These are phyloP conservation scores for Melanotaenia boesemani DNA, from an alignment of 2,797 vertebrate genomes.

Conservation along the genomic window DNA sequence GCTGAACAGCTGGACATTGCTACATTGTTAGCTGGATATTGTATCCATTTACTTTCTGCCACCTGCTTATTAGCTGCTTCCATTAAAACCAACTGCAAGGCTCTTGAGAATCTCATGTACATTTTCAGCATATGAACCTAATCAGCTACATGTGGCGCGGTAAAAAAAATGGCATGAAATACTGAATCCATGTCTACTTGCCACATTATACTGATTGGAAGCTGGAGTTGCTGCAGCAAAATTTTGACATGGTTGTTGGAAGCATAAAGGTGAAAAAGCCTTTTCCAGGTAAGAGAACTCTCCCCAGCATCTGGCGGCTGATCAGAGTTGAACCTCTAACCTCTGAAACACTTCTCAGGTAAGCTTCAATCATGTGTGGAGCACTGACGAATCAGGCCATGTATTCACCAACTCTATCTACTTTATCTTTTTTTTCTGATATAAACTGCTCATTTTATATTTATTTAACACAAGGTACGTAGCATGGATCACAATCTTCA, in stretches of 20 bases:
- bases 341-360: slow-evolving; percentile 36
- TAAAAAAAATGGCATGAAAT: slow-evolving; percentile 9
- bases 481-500: no score
- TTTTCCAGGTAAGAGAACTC: slow-evolving; percentile 29
- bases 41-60: slow-evolving; percentile 37
- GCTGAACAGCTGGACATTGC: slow-evolving; percentile 53
- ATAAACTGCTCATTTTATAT: not conserved
- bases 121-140: slow-evolving; percentile 6
- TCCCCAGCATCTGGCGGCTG: slow-evolving; percentile 45
- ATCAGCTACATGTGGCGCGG: not conserved
- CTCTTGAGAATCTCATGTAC: slow-evolving; percentile 8
- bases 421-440: not conserved
- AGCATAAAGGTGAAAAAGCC: slow-evolving; percentile 30
- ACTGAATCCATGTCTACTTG: not conserved
- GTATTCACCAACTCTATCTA: slow-evolving; percentile 29
- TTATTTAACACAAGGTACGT: not conserved
- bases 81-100: slow-evolving; percentile 4
- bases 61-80: slow-evolving; percentile 33
- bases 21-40: slow-evolving; percentile 39
- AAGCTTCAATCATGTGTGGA: slow-evolving; percentile 6
- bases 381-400: slow-evolving; percentile 38
- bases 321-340: slow-evolving; percentile 55
- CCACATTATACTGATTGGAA: not conserved
- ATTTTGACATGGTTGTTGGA: slow-evolving; percentile 18
- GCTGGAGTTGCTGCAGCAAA: slow-evolving; percentile 20